Conservation (phyloP, 2,113 vertebrate genomes). For the human region GRCh38 chr12:90726001-90726500, state of each 20-base stretch:
- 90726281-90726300: background rate
- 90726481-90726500: no score
- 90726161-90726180: background rate
- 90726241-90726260: background rate
- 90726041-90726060: conserved; percentile 33
- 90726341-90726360: background rate
- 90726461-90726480: background rate
- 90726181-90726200: background rate
- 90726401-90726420: background rate
- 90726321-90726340: background rate
- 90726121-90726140: background rate
- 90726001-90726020: background rate
- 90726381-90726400: background rate
- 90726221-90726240: background rate
- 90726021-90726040: background rate
- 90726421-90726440: background rate
- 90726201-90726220: background rate
- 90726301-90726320: background rate
- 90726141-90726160: conserved; percentile 6
- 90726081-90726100: background rate
- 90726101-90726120: background rate
- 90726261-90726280: background rate
- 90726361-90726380: background rate
- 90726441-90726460: background rate
- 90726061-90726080: background rate